Base-by-base conservation (phyloP, 1,140 invertebrate genomes). In the Drosophila punjabiensis region DNA sequence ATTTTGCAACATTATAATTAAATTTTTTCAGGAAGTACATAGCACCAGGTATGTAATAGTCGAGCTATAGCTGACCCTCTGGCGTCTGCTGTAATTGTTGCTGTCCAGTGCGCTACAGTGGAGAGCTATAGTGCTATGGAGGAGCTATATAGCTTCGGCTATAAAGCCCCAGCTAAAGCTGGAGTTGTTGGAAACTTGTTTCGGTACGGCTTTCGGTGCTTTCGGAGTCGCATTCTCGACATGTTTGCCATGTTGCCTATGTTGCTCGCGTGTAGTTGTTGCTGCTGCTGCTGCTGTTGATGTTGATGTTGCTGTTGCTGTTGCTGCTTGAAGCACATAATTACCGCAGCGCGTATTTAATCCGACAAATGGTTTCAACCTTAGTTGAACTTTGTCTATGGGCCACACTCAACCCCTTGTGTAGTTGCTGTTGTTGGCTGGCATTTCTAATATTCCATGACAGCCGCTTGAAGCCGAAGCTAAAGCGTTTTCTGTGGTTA, bases 291-390 rank as follows among this genome's bases (percentile, higher is more conserved):
- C 33, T 71, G 65, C 53, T 74, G 76, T 20, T 74, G 76, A n/a
- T 73, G 24, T 3, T 24, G 24, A 1, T 24, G 24, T 24, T 24
- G 24, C 1, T 24, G 62, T 10, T 71, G 67, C 28, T 66, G 24
- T 66, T 75, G 65, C 53, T 64, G 76, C 69, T 76, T 84, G 86
- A 85, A 89, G 86, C 86, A 89, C 85, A 89, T 89, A 89, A 89
- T 89, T 89, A 89, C 85, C 85, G 85, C 85, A 75, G 86, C 85
- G 85, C 86, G 86, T 89, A 90, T 89, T 89, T 89, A 89, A 89
- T 89, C 82, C 86, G 86, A 89, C 86, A 89, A 89, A 89, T 89
- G 86, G 86, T 86, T 89, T 85, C 86, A 89, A 89, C 86, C 86
- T 89, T 90, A 86, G 82, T 90, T 89, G 86, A 89, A 89, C 86